These are phyloP conservation scores for Eptesicus fuscus DNA, from an alignment of 2,113 vertebrate genomes.

Conservation along the genomic window DNA sequence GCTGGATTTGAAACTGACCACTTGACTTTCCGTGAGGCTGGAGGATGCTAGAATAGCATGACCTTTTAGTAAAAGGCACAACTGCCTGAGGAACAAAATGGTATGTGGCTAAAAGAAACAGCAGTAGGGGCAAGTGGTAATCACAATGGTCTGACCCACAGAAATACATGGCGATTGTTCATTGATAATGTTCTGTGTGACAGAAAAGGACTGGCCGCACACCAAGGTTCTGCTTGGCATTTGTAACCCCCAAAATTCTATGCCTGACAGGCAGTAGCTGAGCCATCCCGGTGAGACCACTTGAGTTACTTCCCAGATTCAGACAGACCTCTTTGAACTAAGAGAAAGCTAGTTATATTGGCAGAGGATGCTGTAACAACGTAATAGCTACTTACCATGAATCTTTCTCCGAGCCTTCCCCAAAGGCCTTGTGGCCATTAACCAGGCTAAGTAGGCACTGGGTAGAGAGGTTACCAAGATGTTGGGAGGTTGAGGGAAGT, in stretches of 20 bases:
- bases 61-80: not conserved
- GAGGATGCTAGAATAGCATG: not conserved
- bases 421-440: not conserved
- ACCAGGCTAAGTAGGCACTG: not conserved
- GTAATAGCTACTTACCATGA: not conserved
- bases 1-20: not conserved
- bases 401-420: not conserved
- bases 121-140: not conserved
- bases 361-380: not conserved
- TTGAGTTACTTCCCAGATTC: not conserved
- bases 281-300: not conserved
- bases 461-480: not conserved
- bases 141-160: not conserved
- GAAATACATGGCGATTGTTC: not conserved
- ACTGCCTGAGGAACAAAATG: not conserved
- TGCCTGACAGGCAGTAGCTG: not conserved
- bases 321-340: not conserved
- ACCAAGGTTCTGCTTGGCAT: not conserved
- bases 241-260: not conserved
- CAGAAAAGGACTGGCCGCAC: not conserved
- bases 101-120: not conserved
- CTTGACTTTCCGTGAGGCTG: not conserved
- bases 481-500: not conserved
- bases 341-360: not conserved
- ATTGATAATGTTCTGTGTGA: not conserved